phyloP scores from a whole-genome alignment of 2,797 vertebrate genomes.

The Coregonus ussuriensis region DNA sequence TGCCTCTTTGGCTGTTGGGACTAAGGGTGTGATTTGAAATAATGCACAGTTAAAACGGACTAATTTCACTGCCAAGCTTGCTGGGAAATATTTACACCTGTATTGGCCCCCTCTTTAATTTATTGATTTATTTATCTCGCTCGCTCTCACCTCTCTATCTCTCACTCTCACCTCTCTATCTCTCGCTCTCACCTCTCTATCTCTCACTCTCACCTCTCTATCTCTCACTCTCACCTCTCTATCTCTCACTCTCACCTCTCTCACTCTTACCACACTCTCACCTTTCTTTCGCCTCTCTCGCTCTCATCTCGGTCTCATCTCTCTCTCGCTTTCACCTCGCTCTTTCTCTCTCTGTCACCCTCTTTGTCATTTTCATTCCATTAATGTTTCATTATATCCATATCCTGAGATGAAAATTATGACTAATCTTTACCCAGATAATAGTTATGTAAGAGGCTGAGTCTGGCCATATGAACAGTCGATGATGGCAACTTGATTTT shows the following conservation, averaged over 20 bases:
- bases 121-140: too few relatives aligned
- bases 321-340: too few relatives aligned
- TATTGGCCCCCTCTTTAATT: background rate
- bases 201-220: too few relatives aligned
- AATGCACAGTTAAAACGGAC: background rate
- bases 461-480: background rate
- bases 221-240: too few relatives aligned
- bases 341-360: background rate
- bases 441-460: background rate
- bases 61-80: background rate
- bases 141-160: too few relatives aligned
- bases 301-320: too few relatives aligned
- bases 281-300: too few relatives aligned
- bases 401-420: background rate
- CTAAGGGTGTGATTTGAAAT: background rate
- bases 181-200: too few relatives aligned
- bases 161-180: too few relatives aligned
- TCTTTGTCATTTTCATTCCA: background rate
- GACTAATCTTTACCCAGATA: background rate
- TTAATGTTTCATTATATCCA: slow-evolving; percentile 2
- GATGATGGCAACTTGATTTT: background rate
- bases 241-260: too few relatives aligned
- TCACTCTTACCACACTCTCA: too few relatives aligned
- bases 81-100: background rate
- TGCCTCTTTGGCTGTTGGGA: slow-evolving; percentile 1